Evolutionary conservation across 64 coral and sea anemone genomes (phyloP).

Genomic region (Astreopora myriophthalma): DNA sequence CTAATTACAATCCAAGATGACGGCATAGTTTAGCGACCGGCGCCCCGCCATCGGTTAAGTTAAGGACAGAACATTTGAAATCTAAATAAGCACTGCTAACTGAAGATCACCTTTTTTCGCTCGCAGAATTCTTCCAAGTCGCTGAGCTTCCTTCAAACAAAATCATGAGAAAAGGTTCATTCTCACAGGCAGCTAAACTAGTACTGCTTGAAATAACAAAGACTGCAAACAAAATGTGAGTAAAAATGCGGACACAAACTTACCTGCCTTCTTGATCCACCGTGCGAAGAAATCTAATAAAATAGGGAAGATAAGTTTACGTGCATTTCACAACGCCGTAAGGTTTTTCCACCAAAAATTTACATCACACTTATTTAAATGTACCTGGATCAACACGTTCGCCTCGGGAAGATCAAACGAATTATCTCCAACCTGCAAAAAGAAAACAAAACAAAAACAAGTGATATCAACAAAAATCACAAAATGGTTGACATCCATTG

Average conservation of each 20-base stretch:
- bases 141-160: conserved; percentile 87
- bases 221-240: too few species aligned
- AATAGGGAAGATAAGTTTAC: neutral
- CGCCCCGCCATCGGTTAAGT: too few species aligned
- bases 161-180: neutral
- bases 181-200: neutral
- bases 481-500: too few species aligned
- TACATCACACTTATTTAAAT: neutral
- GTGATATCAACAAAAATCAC: neutral
- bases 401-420: conserved; percentile 99
- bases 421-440: conserved; percentile 94
- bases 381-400: conserved; percentile 95
- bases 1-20: too few species aligned
- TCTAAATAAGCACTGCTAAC: too few species aligned
- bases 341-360: neutral
- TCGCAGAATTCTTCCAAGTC: conserved; percentile 90
- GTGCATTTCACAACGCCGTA: neutral
- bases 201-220: neutral
- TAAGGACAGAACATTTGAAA: too few species aligned
- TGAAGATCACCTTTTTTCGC: conserved; percentile 96
- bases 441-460: neutral
- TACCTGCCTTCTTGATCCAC: conserved; percentile 97
- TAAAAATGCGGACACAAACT: neutral
- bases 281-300: conserved; percentile 89
- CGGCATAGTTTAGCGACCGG: too few species aligned